A percentile compares a stretch with the other conserved stretches of the same genome.
These are phyloP conservation scores for Tenthredo distinguenda DNA, from an alignment of 2,888 invertebrate species.

Conservation along the genomic window DNA sequence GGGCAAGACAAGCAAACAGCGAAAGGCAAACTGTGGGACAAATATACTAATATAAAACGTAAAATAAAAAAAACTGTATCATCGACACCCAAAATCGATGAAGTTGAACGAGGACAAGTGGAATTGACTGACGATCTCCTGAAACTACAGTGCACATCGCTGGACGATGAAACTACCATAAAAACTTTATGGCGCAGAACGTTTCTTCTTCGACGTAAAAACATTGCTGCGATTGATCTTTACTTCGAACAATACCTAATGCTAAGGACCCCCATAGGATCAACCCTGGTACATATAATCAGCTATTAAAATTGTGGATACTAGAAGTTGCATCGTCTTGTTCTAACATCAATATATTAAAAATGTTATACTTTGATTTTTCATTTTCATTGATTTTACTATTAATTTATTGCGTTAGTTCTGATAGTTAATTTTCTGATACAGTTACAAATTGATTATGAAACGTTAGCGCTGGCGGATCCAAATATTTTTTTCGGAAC, in stretches of 20 bases:
- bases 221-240: neutral
- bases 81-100: neutral
- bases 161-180: slow-evolving; percentile 52
- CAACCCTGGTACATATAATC: slow-evolving; percentile 51
- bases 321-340: neutral
- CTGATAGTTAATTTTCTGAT: neutral
- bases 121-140: neutral
- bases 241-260: slow-evolving; percentile 45
- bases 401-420: neutral
- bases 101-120: neutral
- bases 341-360: slow-evolving; percentile 3
- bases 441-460: neutral
- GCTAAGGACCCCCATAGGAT: slow-evolving; percentile 37
- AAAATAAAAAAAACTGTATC: slow-evolving; percentile 16
- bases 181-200: slow-evolving; percentile 49
- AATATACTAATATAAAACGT: slow-evolving; percentile 50
- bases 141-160: slow-evolving; percentile 32
- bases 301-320: too few species aligned
- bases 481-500: neutral
- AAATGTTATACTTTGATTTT: neutral
- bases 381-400: neutral
- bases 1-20: slow-evolving; percentile 22
- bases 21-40: slow-evolving; percentile 51
- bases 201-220: neutral
- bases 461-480: neutral